Evolutionary conservation across 1,140 invertebrate genomes (phyloP), one percentile per base, ranked within the genome.

Genomic region (Harlomillsia oculata): DNA sequence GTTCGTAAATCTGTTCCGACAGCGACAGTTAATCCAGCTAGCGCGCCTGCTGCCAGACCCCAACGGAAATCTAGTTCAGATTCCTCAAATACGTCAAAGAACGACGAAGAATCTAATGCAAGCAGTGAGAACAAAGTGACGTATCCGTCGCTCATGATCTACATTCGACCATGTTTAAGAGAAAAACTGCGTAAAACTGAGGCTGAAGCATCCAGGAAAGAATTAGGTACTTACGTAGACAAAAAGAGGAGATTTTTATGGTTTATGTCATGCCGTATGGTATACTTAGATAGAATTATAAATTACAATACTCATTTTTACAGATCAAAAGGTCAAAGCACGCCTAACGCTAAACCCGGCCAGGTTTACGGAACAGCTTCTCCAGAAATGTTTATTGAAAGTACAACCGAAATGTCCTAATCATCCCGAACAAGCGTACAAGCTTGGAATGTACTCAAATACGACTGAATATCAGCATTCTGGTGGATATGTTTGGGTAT

Each of bases 401-500:
- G 81, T 83, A 0, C 84, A 88, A 67, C 87, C 90, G 68, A 78
- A 77, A 67, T 89, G 86, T 67, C 70, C 72, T 0, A 69, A 79
- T 50, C 85, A 88, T 69, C 67, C 64, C 20, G 68, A 52, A n/a
- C 59, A 61, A 3, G 83, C 83, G 59, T 72, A 87, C 0, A 87
- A 88, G 69, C 69, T 89, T 1, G 63, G 53, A 32, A 63, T 62
- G 55, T 89, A 87, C 67, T 87, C 83, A 6, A 87, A 91, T 69
- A 80, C 81, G 2, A 77, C 81, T 1, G 87, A 87, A 62, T 88
- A 89, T 68, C 85, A 85, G 0, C 86, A 83, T 69, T 87, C 85
- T 1, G 87, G 85, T 13, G 87, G 87, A 16, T 91, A 90, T 67
- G 87, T 92, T 1, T 91, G 87, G 87, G 87, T 90, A 59, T 83